Evolutionary conservation across 1,140 invertebrate species (phyloP).

Genomic region (Sweltsa coloradensis): DNA sequence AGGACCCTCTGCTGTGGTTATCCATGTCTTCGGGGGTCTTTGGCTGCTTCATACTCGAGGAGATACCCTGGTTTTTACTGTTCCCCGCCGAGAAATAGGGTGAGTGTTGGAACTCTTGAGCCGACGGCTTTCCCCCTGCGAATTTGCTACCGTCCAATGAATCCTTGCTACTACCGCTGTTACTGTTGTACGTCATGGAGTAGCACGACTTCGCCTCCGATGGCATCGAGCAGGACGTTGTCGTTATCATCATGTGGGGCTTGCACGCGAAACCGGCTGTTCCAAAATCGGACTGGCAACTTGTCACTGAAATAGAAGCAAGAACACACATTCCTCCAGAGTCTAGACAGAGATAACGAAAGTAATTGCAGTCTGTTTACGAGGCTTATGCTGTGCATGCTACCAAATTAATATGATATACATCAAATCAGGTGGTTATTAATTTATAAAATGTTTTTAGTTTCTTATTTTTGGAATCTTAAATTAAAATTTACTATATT

Average conservation of each 20-base stretch:
- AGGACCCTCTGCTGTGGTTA: constrained; percentile 13
- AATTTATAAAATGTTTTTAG: no score
- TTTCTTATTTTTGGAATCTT: no score
- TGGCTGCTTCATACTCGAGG: constrained; percentile 38
- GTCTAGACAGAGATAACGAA: no score
- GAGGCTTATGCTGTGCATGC: no score
- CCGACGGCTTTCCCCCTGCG: not conserved
- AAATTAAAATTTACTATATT: no score
- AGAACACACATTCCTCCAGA: not conserved
- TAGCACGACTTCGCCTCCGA: constrained; percentile 22
- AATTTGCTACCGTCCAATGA: constrained; percentile 1
- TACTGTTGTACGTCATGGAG: constrained; percentile 7
- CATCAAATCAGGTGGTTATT: no score
- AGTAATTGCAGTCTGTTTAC: no score
- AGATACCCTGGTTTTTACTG: constrained; percentile 21
- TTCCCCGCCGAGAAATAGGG: constrained; percentile 16
- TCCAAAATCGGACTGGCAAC: constrained; percentile 4
- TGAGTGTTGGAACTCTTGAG: constrained; percentile 11
- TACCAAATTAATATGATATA: no score
- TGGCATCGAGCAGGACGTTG: constrained; percentile 5
- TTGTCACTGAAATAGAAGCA: constrained; percentile 2
- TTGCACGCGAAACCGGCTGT: constrained; percentile 5
- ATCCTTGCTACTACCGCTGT: not conserved
- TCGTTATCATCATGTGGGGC: constrained; percentile 6
- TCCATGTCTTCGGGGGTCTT: constrained; percentile 35